Evolutionary conservation across 2,113 vertebrate genomes (phyloP), one percentile per base, ranked within the genome.

Genomic region (Hepsetus odoe): DNA sequence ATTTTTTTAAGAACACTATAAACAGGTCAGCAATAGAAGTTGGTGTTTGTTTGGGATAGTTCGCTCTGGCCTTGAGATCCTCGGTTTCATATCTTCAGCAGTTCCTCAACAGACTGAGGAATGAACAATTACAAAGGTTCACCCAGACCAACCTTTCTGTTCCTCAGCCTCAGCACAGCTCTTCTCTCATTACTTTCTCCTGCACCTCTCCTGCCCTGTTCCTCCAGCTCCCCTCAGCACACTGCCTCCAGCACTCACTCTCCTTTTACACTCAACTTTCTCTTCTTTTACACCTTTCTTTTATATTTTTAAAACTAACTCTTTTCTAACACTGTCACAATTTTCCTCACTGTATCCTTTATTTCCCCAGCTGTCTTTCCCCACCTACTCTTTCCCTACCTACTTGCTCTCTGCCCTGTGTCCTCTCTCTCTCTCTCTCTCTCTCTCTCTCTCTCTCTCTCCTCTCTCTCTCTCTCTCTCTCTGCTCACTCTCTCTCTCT

Each of bases 271-370:
- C 59, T 53, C 77, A 44, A 73, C 62, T 59, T n/a, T n/a, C 38
- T 83, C 44, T 38, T 10, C 75, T 51, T 38, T 18, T 58, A 59
- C 11, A 65, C 67, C 82, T 80, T 64, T 81, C 59, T 76, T 46
- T 64, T 64, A 62, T 30, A 35, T 71, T 56, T 42, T 61, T 66
- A 65, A 42, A 32, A n/a, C n/a, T 46, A 76, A 33, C 42, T 24
- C 66, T 30, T n/a, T 11, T 56, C 62, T 32, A 5, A 68, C 69
- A n/a, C 20, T 20, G 5, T 9, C 66, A 65, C 66, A 66, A 28
- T 70, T 49, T 75, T 40, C 68, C 51, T 80, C 22, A 0, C 33
- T 61, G 30, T 24, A 61, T 40, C 46, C 24, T 70, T 72, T 69
- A 24, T 40, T 55, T 71, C 24, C 24, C 38, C 49, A 42, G 55